Evolutionary conservation across 2,888 invertebrate species (phyloP), one percentile per base, ranked within the genome.

Genomic region (Apeira syringaria): DNA sequence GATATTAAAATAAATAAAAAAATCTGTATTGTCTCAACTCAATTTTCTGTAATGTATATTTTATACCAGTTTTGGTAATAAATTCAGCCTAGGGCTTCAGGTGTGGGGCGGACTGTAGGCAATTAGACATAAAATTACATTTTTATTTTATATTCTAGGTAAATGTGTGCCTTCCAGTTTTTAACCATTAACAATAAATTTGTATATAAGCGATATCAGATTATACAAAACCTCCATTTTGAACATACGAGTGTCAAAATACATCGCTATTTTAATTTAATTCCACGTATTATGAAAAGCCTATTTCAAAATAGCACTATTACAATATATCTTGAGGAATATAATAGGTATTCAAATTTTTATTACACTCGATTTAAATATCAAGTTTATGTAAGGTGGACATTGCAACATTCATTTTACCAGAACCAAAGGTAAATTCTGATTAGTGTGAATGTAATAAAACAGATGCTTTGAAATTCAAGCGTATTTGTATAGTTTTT

Each of bases 321-420:
- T 43, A 53, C 51, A 57, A 51, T 46, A 52, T 49, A 48, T 50
- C 30, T 47, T 44, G 52, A 35, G 36, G 44, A 50, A 53, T 34
- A 52, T 44, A 47, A 47, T 38, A 47, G 46, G 47, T 60, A 64
- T 64, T 60, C 36, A 56, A 61, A 59, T 64, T 55, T 45, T 56
- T 57, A 60, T 60, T 56, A 47, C 44, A 41, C 22, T 53, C n/a
- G 47, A 39, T 48, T 32, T 43, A 30, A 51, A 50, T 47, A 53
- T 48, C 37, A 40, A 39, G 29, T 59, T 60, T 58, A 62, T 58
- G 59, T 52, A 54, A 61, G 68, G 30, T 49, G 41, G 37, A 44
- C 45, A 48, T 60, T 61, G 47, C 52, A 37, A 59, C 56, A 62
- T 42, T 47, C 44, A 56, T 35, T 50, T 50, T 45, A 48, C 43